Conservation (phyloP, 2,797 vertebrate genomes). For the Phyllotis vaccarum region DNA sequence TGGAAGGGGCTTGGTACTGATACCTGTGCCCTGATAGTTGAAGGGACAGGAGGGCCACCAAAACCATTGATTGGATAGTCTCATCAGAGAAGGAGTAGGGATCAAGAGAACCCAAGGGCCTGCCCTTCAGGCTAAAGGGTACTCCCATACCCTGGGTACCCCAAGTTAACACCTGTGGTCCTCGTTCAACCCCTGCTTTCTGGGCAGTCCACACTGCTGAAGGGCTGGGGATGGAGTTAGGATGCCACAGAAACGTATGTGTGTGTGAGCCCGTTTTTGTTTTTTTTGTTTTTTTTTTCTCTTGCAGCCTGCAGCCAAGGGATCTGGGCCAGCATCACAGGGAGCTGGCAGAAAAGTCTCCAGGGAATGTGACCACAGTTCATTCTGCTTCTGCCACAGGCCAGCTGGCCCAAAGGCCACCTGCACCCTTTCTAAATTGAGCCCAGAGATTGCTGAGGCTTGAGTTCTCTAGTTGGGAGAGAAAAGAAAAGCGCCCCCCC, state of each 20-base stretch:
- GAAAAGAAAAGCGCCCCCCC: neutral
- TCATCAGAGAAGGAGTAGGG: neutral
- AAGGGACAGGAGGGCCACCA: neutral
- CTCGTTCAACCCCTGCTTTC: neutral
- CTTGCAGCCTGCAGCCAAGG: neutral
- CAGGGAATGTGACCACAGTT: conserved; percentile 55
- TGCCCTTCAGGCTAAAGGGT: neutral
- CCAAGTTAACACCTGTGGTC: neutral
- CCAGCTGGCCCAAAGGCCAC: conserved; percentile 27
- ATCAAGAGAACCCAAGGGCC: neutral
- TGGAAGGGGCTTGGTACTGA: neutral
- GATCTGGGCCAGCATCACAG: neutral
- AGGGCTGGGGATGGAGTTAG: neutral
- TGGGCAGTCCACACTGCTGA: neutral
- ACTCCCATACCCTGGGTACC: neutral
- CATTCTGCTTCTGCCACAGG: conserved; percentile 27
- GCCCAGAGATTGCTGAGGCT: conserved; percentile 55
- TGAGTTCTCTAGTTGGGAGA: conserved; percentile 19
- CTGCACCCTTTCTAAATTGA: conserved; percentile 63
- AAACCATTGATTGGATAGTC: neutral
- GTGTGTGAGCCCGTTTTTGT: neutral
- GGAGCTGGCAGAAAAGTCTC: conserved; percentile 38
- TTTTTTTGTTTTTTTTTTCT: too few relatives aligned
- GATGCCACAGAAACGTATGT: neutral
- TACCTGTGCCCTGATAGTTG: neutral